A percentile compares a stretch with the other conserved stretches of the same genome.
These are phyloP conservation scores for Andrena fulva DNA, from an alignment of 2,888 invertebrate genomes.

Conservation along the genomic window DNA sequence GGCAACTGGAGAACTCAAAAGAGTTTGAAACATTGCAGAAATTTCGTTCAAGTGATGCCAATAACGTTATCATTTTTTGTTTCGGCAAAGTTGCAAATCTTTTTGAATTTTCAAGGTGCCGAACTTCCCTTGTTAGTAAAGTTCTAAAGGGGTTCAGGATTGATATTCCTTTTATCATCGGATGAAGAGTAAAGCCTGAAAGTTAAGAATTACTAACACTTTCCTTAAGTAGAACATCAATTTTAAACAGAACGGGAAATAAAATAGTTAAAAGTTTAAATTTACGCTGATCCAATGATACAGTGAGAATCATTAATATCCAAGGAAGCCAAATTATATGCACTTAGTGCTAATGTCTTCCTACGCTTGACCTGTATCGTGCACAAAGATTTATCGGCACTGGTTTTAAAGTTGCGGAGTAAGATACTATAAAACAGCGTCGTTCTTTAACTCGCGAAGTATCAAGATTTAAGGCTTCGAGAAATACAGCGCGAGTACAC, in stretches of 20 bases:
- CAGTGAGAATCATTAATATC: background rate
- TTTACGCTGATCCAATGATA: constrained; percentile 1
- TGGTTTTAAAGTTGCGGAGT: constrained; percentile 6
- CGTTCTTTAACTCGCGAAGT: background rate
- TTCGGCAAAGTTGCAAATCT: too few relatives aligned
- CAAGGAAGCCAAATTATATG: constrained; percentile 5
- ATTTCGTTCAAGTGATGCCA: too few relatives aligned
- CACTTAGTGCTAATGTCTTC: constrained; percentile 8
- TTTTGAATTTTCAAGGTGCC: too few relatives aligned
- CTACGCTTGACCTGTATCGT: background rate
- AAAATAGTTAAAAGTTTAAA: background rate
- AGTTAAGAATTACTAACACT: too few relatives aligned
- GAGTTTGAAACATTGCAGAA: too few relatives aligned
- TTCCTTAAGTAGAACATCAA: background rate
- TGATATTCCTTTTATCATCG: background rate
- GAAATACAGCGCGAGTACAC: background rate
- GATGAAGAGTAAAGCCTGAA: background rate
- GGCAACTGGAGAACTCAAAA: too few relatives aligned
- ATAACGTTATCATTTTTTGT: too few relatives aligned
- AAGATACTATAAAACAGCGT: constrained; percentile 1
- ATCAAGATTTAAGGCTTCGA: constrained; percentile 15
- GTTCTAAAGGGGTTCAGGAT: background rate
- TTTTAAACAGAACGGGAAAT: background rate
- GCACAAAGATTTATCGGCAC: constrained; percentile 4
- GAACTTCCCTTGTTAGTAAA: too few relatives aligned